Base-by-base conservation (phyloP, 2,113 vertebrate genomes). In the Perognathus longimembris region DNA sequence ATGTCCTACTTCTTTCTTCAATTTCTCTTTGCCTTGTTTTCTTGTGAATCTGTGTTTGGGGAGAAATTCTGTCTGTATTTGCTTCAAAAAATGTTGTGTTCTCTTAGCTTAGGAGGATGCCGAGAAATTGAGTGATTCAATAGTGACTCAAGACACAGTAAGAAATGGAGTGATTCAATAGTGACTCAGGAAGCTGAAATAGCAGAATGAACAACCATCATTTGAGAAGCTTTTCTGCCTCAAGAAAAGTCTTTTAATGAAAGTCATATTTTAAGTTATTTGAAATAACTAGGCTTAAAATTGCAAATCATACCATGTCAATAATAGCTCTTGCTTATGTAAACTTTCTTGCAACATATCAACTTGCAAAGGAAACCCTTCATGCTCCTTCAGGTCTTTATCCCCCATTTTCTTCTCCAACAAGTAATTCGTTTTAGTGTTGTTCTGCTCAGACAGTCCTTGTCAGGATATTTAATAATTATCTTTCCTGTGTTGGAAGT, bases 381-480 rank as follows among this genome's bases (percentile, higher is more conserved):
- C 59, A 30, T 59, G 26, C 77, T 96, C 81, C 79, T 86, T 91
- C 8, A 24, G n/a, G 64, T 74, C 3, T 1, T 88, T 61, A 36
- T 59, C 90, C 54, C 84, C 74, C 73, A 45, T 71, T 61, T 89
- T 63, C 42, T 93, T 82, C 64, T 14, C 66, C 24, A 83, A 22
- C 32, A 81, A 89, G 32, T 5, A 57, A 36, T 90, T 91, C 71
- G 66, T 36, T 59, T 54, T 32, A 92, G 32, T 57, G n/a, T n/a
- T 67, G 15, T 77, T 96, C 96, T 96, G 36, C 24, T 91, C 81
- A 20, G 61, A 94, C 57, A 91, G 67, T 92, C 77, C 76, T 95
- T 96, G 71, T 45, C 90, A 84, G 92, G 64, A 84, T 95, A 95
- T 93, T 96, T 80, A 95, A 93, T 97, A 59, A 95, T 95, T 95